Conservation (phyloP, 2,113 vertebrate genomes). For the Zosterops lateralis region DNA sequence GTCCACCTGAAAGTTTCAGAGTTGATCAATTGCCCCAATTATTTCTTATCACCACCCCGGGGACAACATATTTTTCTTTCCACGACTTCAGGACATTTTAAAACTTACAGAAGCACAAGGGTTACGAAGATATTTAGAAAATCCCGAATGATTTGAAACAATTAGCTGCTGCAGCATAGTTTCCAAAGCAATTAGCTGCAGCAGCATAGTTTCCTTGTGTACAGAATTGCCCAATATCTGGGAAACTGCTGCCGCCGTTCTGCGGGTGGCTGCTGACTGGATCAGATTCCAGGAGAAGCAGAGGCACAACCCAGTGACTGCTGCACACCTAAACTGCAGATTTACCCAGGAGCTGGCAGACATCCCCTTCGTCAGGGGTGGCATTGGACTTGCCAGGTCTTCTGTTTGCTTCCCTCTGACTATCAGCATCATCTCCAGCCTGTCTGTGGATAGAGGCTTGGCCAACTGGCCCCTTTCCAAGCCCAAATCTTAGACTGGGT, state of each 20-base stretch:
- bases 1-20: not conserved
- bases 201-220: not conserved
- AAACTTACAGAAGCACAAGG: not conserved
- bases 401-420: constrained; percentile 11
- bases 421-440: constrained; percentile 36
- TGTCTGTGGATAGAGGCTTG: not conserved
- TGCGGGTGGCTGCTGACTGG: not conserved
- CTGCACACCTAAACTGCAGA: constrained; percentile 8
- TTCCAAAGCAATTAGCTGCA: not conserved
- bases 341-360: not conserved
- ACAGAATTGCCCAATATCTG: not conserved
- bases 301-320: not conserved
- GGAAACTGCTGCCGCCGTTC: not conserved
- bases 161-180: not conserved
- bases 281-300: not conserved
- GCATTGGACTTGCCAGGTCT: not conserved
- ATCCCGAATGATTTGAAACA: not conserved
- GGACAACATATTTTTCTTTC: not conserved
- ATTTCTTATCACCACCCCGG: fast-evolving
- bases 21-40: fast-evolving
- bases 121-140: not conserved
- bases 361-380: not conserved
- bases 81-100: not conserved
- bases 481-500: constrained; percentile 33
- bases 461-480: constrained; percentile 50